phyloP scores from a whole-genome alignment of 2,888 invertebrate genomes.

The Spisula subtruncata region DNA sequence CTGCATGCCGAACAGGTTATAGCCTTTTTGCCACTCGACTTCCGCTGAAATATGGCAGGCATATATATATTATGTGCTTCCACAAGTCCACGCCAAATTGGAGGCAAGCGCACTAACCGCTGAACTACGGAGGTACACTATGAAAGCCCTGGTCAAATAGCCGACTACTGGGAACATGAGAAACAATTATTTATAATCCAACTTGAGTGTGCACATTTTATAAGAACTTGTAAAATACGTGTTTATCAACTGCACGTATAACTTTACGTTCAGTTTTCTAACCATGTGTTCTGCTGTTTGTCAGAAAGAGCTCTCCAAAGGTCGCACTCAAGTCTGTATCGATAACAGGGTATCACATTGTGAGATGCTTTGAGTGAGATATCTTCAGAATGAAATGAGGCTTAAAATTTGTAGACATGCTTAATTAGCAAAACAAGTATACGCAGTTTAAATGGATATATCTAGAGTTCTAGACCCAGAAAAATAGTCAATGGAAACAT shows the following conservation, averaged over 20 bases:
- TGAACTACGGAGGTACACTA: too few relatives aligned
- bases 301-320: background rate
- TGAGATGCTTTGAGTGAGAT: slow-evolving; percentile 46
- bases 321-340: slow-evolving; percentile 11
- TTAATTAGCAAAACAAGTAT: slow-evolving; percentile 66
- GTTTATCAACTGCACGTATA: slow-evolving; percentile 15
- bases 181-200: too few relatives aligned
- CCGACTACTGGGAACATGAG: too few relatives aligned
- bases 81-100: too few relatives aligned
- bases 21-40: too few relatives aligned
- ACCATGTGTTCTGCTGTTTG: background rate
- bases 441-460: slow-evolving; percentile 26
- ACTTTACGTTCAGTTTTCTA: background rate
- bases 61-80: too few relatives aligned
- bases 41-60: too few relatives aligned
- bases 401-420: slow-evolving; percentile 70
- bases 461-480: background rate
- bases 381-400: slow-evolving; percentile 62
- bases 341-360: slow-evolving; percentile 26
- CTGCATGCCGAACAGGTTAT: too few relatives aligned
- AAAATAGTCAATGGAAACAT: background rate
- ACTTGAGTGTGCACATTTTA: too few relatives aligned
- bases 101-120: too few relatives aligned
- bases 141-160: too few relatives aligned
- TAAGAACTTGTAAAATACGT: background rate